Evolutionary conservation across 2,113 vertebrate species (phyloP).

Genomic region (Sinosuthora webbiana): DNA sequence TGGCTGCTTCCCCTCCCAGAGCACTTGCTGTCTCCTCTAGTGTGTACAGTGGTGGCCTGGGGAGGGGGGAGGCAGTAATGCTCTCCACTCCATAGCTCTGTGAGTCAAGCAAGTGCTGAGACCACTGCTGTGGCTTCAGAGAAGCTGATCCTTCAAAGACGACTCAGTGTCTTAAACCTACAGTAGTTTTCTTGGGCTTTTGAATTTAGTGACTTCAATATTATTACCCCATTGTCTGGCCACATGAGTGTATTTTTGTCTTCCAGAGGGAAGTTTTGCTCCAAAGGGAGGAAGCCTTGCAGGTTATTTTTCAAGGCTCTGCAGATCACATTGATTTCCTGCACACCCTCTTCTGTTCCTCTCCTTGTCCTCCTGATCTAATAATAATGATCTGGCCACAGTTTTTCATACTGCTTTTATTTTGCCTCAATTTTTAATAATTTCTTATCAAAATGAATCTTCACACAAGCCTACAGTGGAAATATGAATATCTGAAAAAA

Average conservation of each 20-base stretch:
- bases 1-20: neutral
- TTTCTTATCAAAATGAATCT: neutral
- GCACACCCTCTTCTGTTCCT: neutral
- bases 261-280: neutral
- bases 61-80: neutral
- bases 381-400: neutral
- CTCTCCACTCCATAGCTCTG: accelerated
- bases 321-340: neutral
- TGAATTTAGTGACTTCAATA: neutral
- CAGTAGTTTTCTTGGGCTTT: neutral
- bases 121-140: neutral
- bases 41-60: neutral
- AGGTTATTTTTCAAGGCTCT: neutral
- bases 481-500: neutral
- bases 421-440: neutral
- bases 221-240: neutral
- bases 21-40: neutral
- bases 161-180: neutral
- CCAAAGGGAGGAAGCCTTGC: neutral
- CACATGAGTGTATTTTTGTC: neutral
- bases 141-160: neutral
- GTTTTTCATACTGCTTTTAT: neutral
- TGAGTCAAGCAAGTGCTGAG: neutral
- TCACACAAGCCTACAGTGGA: neutral
- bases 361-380: neutral